phyloP scores from a whole-genome alignment of 2,888 invertebrate species.

The Sinhomidia bicolor region DNA sequence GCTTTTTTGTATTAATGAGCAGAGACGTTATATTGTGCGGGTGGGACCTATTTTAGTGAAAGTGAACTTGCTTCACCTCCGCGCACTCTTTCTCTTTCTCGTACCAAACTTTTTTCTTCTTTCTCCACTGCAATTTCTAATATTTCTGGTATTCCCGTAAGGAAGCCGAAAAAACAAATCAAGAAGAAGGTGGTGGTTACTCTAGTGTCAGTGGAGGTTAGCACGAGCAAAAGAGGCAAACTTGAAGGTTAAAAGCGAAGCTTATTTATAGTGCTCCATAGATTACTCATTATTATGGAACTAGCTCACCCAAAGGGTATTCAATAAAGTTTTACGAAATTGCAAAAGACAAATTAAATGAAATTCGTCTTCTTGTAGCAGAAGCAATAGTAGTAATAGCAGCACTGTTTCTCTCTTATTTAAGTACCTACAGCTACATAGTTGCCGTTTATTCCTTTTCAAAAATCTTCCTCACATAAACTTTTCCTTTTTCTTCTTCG shows the following conservation, averaged over 20 bases:
- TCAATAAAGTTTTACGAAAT: conserved; percentile 56
- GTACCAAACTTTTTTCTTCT: conserved; percentile 1
- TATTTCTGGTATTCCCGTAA: conserved; percentile 24
- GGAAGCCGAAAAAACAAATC: neutral
- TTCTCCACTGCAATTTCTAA: neutral
- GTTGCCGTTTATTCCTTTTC: neutral
- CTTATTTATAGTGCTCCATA: neutral
- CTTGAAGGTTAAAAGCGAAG: conserved; percentile 52
- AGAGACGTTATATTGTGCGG: conserved; percentile 12
- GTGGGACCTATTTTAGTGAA: conserved; percentile 43
- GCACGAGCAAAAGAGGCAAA: neutral
- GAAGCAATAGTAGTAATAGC: too few relatives aligned
- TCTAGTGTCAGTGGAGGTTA: neutral
- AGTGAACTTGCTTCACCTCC: conserved; percentile 19
- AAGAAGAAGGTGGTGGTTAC: neutral
- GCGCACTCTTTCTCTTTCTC: neutral
- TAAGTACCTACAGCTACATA: too few relatives aligned
- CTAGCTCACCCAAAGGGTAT: conserved; percentile 44
- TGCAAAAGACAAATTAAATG: conserved; percentile 65
- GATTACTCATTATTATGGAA: conserved; percentile 53
- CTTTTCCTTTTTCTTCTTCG: neutral
- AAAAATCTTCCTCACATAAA: neutral
- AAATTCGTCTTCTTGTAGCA: conserved; percentile 58
- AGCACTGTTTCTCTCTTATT: conserved; percentile 1
- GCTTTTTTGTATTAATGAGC: conserved; percentile 38